Base-by-base conservation (phyloP, 2,888 invertebrate species). In the Hemaris fuciformis region DNA sequence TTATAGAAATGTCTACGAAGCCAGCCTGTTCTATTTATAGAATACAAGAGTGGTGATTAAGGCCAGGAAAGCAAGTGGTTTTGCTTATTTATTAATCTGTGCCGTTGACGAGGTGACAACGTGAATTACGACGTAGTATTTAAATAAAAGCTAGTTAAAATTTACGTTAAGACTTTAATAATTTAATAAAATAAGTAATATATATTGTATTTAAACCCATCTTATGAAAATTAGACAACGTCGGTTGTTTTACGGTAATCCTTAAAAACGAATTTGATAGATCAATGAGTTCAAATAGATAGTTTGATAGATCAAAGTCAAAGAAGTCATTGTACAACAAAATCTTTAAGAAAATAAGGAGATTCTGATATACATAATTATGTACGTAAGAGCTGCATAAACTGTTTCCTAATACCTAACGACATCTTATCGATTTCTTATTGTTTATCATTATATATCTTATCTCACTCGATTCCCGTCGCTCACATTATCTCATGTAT, bases 21-120 rank as follows among this genome's bases (percentile, higher is more conserved):
- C 81, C 87, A 88, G 88, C 85, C 88, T 77, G 75, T 57, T 85
- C 88, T 91, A 91, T 90, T 88, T 89, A 89, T 89, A 89, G 86
- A 81, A 83, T 75, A 75, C 72, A 75, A 73, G 72, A 73, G 67
- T 77, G 68, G 79, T 83, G 82, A 86, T 87, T 84, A 85, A 82
- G 61, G 61, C 18, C 57, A 45, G 57, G 61, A 57, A 57, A 57
- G 45, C 23, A 23, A 48, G 20, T 59, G 59, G 46, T 60, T 53
- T 60, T 53, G 48, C 23, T 53, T 27, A 53, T 53, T 53, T 10
- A 53, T 53, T 18, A 53, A 27, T 31, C 18, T 27, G 31, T 10
- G 27, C 27, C 53, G 27, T 53, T 53, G 31, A 31, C 31, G 31
- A 53, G 18, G 15, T 18, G 53, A 31, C 53, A 3, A 18, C 53